These are phyloP conservation scores for Dynastes maya DNA, from an alignment of 2,888 invertebrate species.

Conservation along the genomic window DNA sequence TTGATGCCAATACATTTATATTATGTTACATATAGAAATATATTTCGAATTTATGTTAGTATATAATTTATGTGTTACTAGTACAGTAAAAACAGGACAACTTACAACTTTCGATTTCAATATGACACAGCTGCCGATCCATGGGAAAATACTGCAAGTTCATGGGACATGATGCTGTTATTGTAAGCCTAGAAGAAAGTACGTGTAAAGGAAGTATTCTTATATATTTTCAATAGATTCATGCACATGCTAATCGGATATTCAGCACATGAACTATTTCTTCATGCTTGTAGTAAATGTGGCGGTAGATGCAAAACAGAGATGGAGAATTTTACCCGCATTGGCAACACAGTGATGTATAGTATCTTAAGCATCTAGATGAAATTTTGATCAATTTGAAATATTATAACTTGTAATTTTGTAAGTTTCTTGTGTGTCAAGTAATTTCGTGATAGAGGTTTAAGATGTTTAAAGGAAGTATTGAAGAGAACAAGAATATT, in stretches of 20 bases:
- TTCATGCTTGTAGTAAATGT: not conserved
- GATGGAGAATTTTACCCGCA: no score
- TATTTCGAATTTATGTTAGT: slow-evolving; percentile 39
- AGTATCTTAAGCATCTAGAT: no score
- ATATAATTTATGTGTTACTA: slow-evolving; percentile 50
- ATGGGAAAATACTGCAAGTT: slow-evolving; percentile 96
- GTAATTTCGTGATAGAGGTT: no score
- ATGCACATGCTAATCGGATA: not conserved
- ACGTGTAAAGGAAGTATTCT: not conserved
- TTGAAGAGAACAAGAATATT: no score
- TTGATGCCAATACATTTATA: slow-evolving; percentile 63
- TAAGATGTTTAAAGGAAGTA: no score
- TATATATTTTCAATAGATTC: not conserved
- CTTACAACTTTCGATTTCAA: slow-evolving; percentile 99
- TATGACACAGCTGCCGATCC: slow-evolving; percentile 95
- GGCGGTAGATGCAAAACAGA: no score
- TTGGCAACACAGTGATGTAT: no score
- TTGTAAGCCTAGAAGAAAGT: slow-evolving; percentile 84
- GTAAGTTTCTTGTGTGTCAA: no score
- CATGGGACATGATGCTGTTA: slow-evolving; percentile 97
- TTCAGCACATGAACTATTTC: not conserved
- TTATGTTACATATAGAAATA: slow-evolving; percentile 48
- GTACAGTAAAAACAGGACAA: slow-evolving; percentile 67
- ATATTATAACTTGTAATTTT: no score
- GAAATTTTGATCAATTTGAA: no score